A percentile compares a stretch with the other conserved stretches of the same genome.
These are phyloP conservation scores for Rostratula benghalensis DNA, from an alignment of 2,113 vertebrate genomes.

Conservation along the genomic window DNA sequence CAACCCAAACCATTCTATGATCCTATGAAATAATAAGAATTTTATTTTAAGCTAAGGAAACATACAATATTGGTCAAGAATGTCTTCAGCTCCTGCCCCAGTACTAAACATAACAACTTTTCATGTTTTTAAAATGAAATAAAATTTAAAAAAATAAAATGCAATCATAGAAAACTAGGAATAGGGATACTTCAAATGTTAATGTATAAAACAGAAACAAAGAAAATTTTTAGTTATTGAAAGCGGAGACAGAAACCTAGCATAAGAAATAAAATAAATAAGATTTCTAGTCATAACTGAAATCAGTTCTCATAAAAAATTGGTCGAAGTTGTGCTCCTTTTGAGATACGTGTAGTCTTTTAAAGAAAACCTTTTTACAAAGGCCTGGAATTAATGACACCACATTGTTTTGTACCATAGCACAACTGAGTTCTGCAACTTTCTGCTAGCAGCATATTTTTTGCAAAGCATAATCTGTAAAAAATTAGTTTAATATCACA, in stretches of 20 bases:
- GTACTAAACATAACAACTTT: background rate
- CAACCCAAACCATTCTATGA: too few relatives aligned
- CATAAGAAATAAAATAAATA: background rate
- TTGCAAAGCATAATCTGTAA: background rate
- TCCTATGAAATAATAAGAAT: background rate
- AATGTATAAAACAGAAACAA: background rate
- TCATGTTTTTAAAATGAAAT: background rate
- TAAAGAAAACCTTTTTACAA: background rate
- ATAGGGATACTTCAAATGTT: background rate
- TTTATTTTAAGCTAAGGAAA: background rate
- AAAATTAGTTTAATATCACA: background rate
- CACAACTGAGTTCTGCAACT: background rate
- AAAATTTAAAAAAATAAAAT: background rate
- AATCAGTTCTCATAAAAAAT: background rate
- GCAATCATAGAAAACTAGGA: background rate
- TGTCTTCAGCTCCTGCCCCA: background rate
- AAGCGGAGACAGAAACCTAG: background rate
- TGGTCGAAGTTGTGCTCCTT: background rate
- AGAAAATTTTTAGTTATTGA: background rate
- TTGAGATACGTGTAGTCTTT: background rate
- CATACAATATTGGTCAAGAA: background rate
- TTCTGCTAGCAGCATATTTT: background rate
- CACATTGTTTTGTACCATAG: background rate
- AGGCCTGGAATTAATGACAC: background rate
- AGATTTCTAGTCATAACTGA: background rate